Base-by-base conservation (phyloP, 1,140 invertebrate genomes). In the Platorchestia sp. region DNA sequence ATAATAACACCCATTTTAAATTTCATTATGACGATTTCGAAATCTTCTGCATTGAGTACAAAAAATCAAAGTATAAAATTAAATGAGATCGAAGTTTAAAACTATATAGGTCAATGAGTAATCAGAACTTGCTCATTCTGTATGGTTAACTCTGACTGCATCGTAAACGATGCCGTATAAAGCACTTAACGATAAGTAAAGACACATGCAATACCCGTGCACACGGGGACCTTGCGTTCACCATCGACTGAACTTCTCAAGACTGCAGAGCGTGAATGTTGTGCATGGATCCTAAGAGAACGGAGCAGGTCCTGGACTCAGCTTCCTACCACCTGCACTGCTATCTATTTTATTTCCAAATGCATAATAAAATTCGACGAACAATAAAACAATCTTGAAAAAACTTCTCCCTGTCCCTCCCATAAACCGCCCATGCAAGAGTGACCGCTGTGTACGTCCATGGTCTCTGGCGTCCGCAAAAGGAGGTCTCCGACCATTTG, bases 401-500 rank as follows among this genome's bases (percentile, higher is more conserved):
- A 75, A 75, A 75, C 14, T 75, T 75, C 59, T 75, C 59, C 59
- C 36, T 36, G 59, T 75, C 59, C 59, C 59, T 75, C 59, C 59
- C 59, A 75, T 75, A 22, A 22, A 27, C 59, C 59, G 59, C 59
- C 59, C 59, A 75, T 75, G 59, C 59, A 22, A 3, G 59, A 75
- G 59, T 75, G 59, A 75, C 59, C 59, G 59, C 59, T 75, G 59
- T 75, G 59, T 10, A 22, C 59, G 36, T 75, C 59, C 59, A 75
- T 75, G 59, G 59, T 75, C 59, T 75, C 59, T 36, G 59, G 14
- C 10, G 41, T 90, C 87, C 87, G 44, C 87, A 90, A 90, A 90
- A 90, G 87, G 87, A 90, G 41, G 87, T 14, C 87, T 90, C 41
- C 41, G 14, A 90, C 44, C 87, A 90, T 90, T 90, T 42, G 87